phyloP scores from a whole-genome alignment of 2,888 invertebrate genomes.

The Oeneis ivallda region DNA sequence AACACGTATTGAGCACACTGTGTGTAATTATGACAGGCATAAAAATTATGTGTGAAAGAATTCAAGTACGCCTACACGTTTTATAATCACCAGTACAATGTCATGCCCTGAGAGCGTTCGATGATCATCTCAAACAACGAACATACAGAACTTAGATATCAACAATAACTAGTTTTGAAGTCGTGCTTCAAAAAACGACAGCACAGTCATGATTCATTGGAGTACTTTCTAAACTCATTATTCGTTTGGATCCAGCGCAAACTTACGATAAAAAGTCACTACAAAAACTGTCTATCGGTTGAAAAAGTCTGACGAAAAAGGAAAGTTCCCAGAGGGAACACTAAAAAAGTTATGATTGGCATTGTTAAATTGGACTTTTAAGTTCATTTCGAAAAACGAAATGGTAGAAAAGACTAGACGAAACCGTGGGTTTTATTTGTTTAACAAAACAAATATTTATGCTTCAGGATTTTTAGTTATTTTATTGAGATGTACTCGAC shows the following conservation, averaged over 20 bases:
- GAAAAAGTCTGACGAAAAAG: slow-evolving; percentile 15
- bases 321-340: slow-evolving; percentile 9
- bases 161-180: slow-evolving; percentile 58
- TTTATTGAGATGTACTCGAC: neutral
- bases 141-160: slow-evolving; percentile 32
- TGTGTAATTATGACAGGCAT: neutral
- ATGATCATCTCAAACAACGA: slow-evolving; percentile 35
- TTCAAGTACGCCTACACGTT: neutral
- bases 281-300: slow-evolving; percentile 42
- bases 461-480: neutral
- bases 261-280: slow-evolving; percentile 8
- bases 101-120: slow-evolving; percentile 29
- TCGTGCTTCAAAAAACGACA: slow-evolving; percentile 59
- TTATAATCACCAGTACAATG: neutral
- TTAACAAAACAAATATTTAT: slow-evolving; percentile 7
- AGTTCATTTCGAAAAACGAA: slow-evolving; percentile 9
- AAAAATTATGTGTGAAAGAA: slow-evolving; percentile 14
- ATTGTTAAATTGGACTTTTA: slow-evolving; percentile 9
- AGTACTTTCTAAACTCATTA: slow-evolving; percentile 47
- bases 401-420: neutral
- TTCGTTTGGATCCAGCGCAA: slow-evolving; percentile 48
- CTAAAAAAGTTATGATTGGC: slow-evolving; percentile 15
- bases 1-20: slow-evolving; percentile 10
- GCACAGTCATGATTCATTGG: slow-evolving; percentile 41
- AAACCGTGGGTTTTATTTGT: slow-evolving; percentile 3